A percentile compares a stretch with the other conserved stretches of the same genome.
phyloP scores from a whole-genome alignment of 23 tunicate genomes.

The Diplosoma virens region DNA sequence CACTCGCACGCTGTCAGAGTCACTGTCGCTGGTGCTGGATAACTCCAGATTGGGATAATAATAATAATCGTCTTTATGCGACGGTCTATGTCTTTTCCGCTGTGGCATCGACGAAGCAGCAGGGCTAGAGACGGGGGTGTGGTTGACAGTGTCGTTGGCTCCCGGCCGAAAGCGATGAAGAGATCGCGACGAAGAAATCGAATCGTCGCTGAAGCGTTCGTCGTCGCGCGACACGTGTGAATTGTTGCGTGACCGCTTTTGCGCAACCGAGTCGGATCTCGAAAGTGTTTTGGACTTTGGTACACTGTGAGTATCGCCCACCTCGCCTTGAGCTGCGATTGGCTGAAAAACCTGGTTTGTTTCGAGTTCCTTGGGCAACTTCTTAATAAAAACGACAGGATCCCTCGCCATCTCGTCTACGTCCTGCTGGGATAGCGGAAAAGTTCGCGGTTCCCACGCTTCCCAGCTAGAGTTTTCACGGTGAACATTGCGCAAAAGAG shows the following conservation, averaged over 20 bases:
- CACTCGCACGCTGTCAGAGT: neutral
- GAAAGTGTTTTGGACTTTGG: constrained; percentile 3
- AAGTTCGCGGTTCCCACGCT: constrained; percentile 51
- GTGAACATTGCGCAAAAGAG: neutral
- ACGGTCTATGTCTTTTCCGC: constrained; percentile 22
- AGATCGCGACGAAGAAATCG: constrained; percentile 31
- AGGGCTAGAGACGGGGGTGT: neutral
- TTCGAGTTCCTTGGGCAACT: constrained; percentile 15
- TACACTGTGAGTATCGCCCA: constrained; percentile 30
- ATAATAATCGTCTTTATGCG: constrained; percentile 38
- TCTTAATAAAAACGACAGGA: constrained; percentile 26
- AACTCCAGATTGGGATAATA: constrained; percentile 41
- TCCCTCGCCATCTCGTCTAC: constrained; percentile 45
- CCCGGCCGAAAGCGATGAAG: neutral
- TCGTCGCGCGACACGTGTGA: constrained; percentile 43
- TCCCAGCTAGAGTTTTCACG: constrained; percentile 23
- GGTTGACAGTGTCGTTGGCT: neutral
- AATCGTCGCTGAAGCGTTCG: constrained; percentile 59
- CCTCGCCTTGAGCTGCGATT: constrained; percentile 6
- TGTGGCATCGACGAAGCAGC: neutral
- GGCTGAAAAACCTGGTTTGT: constrained; percentile 23
- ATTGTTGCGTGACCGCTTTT: constrained; percentile 6
- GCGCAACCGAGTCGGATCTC: neutral
- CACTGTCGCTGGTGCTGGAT: constrained; percentile 8
- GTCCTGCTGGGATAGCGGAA: constrained; percentile 63